Evolutionary conservation across 2,113 vertebrate genomes (phyloP).

Genomic region (Anoura caudifer): DNA sequence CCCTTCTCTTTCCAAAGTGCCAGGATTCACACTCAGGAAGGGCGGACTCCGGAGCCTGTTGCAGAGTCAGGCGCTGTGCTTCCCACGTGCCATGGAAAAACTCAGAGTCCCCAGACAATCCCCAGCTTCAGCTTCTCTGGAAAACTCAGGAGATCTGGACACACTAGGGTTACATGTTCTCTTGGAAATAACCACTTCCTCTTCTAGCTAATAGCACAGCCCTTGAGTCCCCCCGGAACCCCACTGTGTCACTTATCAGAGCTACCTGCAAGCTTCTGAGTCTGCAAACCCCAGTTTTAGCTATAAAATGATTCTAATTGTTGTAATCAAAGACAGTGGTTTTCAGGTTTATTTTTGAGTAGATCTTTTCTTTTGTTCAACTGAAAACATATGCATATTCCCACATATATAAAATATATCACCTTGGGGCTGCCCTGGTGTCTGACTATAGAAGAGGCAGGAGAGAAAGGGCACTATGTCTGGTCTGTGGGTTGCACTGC

Average conservation of each 20-base stretch:
- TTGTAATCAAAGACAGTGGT: background rate
- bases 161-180: background rate
- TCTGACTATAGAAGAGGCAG: background rate
- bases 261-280: background rate
- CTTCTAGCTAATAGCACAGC: background rate
- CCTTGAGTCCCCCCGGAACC: background rate
- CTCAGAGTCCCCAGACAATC: background rate
- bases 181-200: background rate
- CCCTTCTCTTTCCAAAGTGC: background rate
- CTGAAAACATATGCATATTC: background rate
- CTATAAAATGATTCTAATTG: background rate
- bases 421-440: background rate
- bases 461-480: background rate
- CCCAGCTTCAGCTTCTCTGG: background rate
- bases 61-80: background rate
- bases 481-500: background rate
- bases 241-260: background rate
- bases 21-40: background rate
- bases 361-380: background rate
- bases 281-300: background rate
- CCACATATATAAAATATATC: background rate
- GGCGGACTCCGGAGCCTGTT: background rate
- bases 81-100: background rate
- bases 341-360: background rate
- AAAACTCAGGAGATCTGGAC: background rate